Base-by-base conservation (phyloP, 2,888 invertebrate species). In the Lymantria dispar region DNA sequence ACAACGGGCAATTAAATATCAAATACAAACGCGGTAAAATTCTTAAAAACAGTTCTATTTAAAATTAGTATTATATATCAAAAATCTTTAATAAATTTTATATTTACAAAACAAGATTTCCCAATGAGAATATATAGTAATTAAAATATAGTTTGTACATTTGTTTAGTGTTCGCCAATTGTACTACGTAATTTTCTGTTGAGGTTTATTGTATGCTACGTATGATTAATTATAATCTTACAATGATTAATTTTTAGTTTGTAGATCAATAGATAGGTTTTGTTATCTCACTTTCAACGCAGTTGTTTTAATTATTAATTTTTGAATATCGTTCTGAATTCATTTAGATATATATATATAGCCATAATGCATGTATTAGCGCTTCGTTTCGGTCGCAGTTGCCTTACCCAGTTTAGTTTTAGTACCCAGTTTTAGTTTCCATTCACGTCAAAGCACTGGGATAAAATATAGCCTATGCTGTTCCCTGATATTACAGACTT, bases 141-240 rank as follows among this genome's bases (percentile, higher is more conserved):
- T 3, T 31, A 45, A 41, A 45, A 8, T 12, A 14, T 43, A 11
- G 30, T 37, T 15, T 1, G 3, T 33, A 30, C 43, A 39, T 47
- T 49, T 43, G 50, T 59, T 52, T 39, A 40, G 14, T 40, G 48
- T 51, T 48, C 36, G 49, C 54, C 42, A 56, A 54, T 53, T 49
- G 47, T 45, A 15, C 22, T 22, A 31, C 8, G 15, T 47, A 57
- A 55, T 57, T 58, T 51, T 55, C 43, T 43, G 47, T 29, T 39
- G 44, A 54, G 14, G 46, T 39, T 29, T 49, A 50, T 54, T 52
- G 48, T 50, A 39, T 48, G 46, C 39, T 48, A 52, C 44, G 46
- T 44, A 42, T 46, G 14, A 52, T 47, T 52, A 31, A 52, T 54
- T 49, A 50, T 48, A 46, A 50, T 53, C 43, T 14, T 8, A 41